Conservation (phyloP, 2,113 vertebrate genomes). For the Pelecanus crispus region DNA sequence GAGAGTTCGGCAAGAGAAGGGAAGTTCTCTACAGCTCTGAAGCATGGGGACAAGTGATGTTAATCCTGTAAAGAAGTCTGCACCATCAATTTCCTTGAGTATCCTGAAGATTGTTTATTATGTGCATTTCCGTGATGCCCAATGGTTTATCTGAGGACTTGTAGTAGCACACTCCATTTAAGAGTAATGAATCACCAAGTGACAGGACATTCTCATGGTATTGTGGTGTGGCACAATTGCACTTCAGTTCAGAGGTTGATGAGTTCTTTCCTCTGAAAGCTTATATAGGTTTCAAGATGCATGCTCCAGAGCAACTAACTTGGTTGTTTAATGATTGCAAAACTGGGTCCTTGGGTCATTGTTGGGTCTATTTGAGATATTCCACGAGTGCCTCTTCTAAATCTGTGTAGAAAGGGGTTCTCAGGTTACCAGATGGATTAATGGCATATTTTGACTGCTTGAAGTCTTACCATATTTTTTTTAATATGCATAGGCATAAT, state of each 20-base stretch:
- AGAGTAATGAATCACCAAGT: not conserved
- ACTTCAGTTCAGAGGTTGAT: not conserved
- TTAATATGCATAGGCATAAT: not conserved
- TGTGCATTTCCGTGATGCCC: not conserved
- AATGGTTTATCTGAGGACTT: not conserved
- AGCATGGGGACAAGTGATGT: not conserved
- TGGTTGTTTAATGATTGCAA: not conserved
- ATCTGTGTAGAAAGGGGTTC: not conserved
- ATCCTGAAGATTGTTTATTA: not conserved
- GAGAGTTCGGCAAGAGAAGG: not conserved
- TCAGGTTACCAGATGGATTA: not conserved
- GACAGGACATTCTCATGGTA: not conserved
- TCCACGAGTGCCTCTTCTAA: not conserved
- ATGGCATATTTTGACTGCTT: not conserved
- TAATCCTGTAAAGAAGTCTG: not conserved
- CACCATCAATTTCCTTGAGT: not conserved
- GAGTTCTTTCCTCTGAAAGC: not conserved
- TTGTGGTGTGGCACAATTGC: not conserved
- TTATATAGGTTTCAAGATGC: not conserved
- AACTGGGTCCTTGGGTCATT: not conserved
- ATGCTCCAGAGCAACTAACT: not conserved
- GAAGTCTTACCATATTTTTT: not conserved
- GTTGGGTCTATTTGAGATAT: not conserved
- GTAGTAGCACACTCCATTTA: not conserved
- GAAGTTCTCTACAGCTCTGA: not conserved